Percentiles rank a stretch among this genome's conserved stretches.
phyloP scores from a whole-genome alignment of 2,888 invertebrate species.

The Sarcophaga subvicina region DNA sequence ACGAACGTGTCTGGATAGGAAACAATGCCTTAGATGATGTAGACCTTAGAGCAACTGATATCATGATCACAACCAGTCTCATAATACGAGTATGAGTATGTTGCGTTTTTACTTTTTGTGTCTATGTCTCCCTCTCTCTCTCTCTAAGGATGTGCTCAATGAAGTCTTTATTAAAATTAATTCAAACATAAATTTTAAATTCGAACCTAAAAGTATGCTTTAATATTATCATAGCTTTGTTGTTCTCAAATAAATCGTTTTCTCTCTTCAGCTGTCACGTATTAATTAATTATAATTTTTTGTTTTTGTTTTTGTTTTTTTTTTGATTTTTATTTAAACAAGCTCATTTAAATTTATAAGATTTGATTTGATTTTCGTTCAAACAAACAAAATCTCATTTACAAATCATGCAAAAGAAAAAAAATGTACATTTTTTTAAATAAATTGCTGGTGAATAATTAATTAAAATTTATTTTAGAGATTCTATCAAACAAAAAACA shows the following conservation, averaged over 20 bases:
- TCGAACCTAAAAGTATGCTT: too few species aligned
- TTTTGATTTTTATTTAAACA: not conserved
- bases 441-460: slow-evolving; percentile 61
- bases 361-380: slow-evolving; percentile 9
- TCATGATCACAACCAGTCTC: too few species aligned
- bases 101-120: too few species aligned
- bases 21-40: too few species aligned
- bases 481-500: not conserved
- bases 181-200: too few species aligned
- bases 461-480: slow-evolving; percentile 39
- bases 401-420: slow-evolving; percentile 41
- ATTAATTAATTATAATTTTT: slow-evolving; percentile 45
- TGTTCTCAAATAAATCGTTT: not conserved
- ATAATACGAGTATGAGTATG: too few species aligned
- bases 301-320: not conserved
- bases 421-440: slow-evolving; percentile 40
- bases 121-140: too few species aligned
- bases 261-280: slow-evolving; percentile 22
- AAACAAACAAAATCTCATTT: slow-evolving; percentile 37
- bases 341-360: slow-evolving; percentile 35
- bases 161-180: too few species aligned
- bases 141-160: too few species aligned
- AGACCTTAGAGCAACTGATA: too few species aligned
- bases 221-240: too few species aligned
- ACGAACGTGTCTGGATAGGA: too few species aligned